phyloP scores from a whole-genome alignment of 2,797 vertebrate species.

The Limnodromus scolopaceus region DNA sequence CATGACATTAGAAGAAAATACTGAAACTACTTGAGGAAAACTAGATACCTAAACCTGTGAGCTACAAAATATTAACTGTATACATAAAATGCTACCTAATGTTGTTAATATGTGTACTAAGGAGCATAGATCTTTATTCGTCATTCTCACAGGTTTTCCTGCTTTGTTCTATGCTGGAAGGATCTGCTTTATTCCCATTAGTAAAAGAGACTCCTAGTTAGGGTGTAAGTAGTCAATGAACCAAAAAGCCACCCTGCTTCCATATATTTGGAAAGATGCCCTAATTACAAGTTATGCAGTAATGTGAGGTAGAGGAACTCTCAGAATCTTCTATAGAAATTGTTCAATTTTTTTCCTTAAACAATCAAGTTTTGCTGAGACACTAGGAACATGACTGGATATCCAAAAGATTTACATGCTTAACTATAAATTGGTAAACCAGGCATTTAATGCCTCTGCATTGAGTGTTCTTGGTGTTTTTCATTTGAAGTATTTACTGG shows the following conservation, averaged over 20 bases:
- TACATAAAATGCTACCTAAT: neutral
- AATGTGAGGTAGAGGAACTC: neutral
- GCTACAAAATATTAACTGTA: neutral
- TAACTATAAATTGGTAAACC: neutral
- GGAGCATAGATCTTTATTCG: neutral
- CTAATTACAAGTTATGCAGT: neutral
- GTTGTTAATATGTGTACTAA: neutral
- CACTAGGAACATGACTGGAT: neutral
- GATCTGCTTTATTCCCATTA: neutral
- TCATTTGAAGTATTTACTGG: neutral
- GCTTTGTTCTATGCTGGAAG: neutral
- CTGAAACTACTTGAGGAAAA: neutral
- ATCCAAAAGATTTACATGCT: neutral
- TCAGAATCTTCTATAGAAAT: neutral
- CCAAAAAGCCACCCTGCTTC: neutral
- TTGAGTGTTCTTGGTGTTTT: neutral
- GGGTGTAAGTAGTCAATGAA: neutral
- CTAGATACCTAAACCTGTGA: neutral
- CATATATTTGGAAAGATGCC: neutral
- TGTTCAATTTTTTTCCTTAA: neutral
- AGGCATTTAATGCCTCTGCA: neutral
- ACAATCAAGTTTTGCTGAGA: neutral
- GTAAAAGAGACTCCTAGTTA: neutral
- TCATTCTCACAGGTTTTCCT: neutral
- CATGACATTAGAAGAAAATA: neutral